A percentile compares a stretch with the other conserved stretches of the same genome.
Conservation (phyloP, 2,797 vertebrate genomes). For the Sebastes aleutianus region DNA sequence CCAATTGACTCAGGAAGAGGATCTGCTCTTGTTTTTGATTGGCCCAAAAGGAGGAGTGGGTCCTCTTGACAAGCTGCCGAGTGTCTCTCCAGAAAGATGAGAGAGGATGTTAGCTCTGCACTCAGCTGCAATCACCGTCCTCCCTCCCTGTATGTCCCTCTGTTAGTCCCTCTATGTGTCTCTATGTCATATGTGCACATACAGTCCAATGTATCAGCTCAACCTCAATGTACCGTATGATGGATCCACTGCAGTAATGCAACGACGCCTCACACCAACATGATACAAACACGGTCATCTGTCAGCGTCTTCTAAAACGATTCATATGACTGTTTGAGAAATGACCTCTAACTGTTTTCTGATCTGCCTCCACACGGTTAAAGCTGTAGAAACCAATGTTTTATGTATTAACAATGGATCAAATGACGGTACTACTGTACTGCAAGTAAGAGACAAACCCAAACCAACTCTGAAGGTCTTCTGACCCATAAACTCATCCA, state of each 20-base stretch:
- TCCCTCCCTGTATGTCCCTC: not conserved
- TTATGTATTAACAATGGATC: not conserved
- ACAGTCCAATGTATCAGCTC: not conserved
- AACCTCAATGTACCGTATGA: not conserved
- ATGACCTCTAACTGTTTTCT: not conserved
- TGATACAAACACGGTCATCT: not conserved
- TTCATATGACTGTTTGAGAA: not conserved
- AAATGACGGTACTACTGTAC: not conserved
- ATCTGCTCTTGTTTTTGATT: conserved; percentile 48
- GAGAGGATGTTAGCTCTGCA: conserved; percentile 36
- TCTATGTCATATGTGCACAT: not conserved
- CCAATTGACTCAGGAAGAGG: conserved; percentile 51
- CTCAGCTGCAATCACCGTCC: conserved; percentile 40
- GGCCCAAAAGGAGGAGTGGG: conserved; percentile 22
- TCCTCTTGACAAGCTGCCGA: conserved; percentile 29
- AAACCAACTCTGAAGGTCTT: not conserved
- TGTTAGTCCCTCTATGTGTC: too few species aligned
- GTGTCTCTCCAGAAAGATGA: conserved; percentile 51
- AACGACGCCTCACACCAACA: not conserved
- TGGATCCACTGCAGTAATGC: not conserved
- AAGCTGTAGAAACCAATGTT: not conserved
- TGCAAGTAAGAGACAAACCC: not conserved
- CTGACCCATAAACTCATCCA: not conserved
- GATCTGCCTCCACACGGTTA: not conserved
- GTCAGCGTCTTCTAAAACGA: not conserved